Evolutionary conservation across 2,888 invertebrate genomes (phyloP), one percentile per base, ranked within the genome.

Genomic region (Eulithis prunata): DNA sequence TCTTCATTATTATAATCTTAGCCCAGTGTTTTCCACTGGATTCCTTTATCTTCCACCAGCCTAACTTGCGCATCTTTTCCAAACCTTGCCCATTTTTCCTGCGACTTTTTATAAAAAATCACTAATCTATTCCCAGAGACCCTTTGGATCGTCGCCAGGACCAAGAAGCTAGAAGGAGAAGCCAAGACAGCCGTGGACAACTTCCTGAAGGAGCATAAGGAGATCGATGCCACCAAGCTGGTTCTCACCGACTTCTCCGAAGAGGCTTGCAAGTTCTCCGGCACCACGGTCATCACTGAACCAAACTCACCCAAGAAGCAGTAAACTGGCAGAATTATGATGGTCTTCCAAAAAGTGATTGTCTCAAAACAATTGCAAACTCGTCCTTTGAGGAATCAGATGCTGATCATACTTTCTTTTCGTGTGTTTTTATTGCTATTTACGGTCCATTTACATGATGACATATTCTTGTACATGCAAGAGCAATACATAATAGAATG

Each of bases 91-190:
- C 21, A 8, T 41, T 41, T 41, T 8, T 41, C 41, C 41, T 8
- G 41, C 47, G 13, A 8, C 47, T 47, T 8, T 21, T 47, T 2
- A 32, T 12, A 32, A 54, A 14, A 14, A 7, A 12, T 13, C 8
- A 38, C 12, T 13, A 71, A 66, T 57, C 11, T 7, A 8, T 2
- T 76, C 82, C 28, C 83, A 93, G 92, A 87, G 32, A 82, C 79
- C 57, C 76, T 81, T 13, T 92, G 91, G 92, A 74, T 92, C 38
- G 80, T 90, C 2, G 85, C 90, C 38, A 82, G 90, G 54, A 78
- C 75, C 57, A 87, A 87, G 81, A 82, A 74, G 4, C 75, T 91
- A 49, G 85, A 87, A 62, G 88, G 88, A 7, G 87, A 85, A 1
- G 83, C 86, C 3, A 87, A 89, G 77, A 75, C 83, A 0, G 82